These are phyloP conservation scores for Muricea muricata DNA, from an alignment of 92 coral and sea anemone species.

Conservation along the genomic window DNA sequence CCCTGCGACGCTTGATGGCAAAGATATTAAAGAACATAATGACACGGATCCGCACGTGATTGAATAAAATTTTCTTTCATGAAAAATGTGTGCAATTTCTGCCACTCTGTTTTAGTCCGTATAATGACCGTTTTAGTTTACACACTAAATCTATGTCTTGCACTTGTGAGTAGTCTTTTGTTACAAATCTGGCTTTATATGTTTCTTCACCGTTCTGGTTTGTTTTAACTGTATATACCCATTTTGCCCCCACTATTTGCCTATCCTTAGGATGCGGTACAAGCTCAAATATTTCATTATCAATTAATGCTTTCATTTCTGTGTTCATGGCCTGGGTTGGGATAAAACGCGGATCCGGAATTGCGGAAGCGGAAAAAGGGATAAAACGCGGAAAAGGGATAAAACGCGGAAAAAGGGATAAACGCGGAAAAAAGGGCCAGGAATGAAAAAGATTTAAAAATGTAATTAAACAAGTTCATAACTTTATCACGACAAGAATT, in stretches of 20 bases:
- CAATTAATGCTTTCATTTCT: slow-evolving; percentile 55
- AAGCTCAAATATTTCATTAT: slow-evolving; percentile 63
- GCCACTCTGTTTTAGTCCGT: slow-evolving; percentile 73
- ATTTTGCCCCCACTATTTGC: slow-evolving; percentile 73
- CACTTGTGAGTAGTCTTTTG: slow-evolving; percentile 62
- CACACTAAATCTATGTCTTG: slow-evolving; percentile 56
- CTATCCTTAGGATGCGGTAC: slow-evolving; percentile 65
- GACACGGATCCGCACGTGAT: slow-evolving; percentile 54
- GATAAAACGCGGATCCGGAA: too few species aligned
- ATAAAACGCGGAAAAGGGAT: too few species aligned
- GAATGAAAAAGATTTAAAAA: too few species aligned
- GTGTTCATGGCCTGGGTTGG: slow-evolving; percentile 70
- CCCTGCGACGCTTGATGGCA: too few species aligned
- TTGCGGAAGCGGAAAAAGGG: too few species aligned
- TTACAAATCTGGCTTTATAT: slow-evolving; percentile 62
- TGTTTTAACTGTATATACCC: slow-evolving; percentile 64
- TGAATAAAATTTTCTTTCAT: slow-evolving; percentile 38
- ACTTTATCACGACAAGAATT: too few species aligned
- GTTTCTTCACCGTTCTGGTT: slow-evolving; percentile 57
- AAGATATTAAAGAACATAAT: slow-evolving; percentile 33
- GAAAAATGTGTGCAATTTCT: slow-evolving; percentile 62
- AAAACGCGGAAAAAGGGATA: too few species aligned
- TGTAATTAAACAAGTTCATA: too few species aligned
- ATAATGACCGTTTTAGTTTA: slow-evolving; percentile 66
- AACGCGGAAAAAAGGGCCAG: too few species aligned